Base-by-base conservation (phyloP, 2,888 invertebrate genomes). In the Alentia gelatinosa region DNA sequence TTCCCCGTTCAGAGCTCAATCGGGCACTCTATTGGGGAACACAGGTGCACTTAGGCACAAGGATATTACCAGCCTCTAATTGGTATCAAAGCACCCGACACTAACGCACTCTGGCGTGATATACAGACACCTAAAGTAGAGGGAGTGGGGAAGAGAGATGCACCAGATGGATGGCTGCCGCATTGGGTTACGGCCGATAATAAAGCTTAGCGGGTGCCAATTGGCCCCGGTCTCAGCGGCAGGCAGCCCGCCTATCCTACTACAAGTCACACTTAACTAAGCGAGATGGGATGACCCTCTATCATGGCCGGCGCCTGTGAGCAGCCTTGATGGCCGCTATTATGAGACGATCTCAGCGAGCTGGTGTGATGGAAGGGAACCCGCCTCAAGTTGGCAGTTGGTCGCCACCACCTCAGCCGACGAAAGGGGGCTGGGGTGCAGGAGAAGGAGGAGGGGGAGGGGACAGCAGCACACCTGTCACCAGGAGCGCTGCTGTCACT, bases 181-280 rank as follows among this genome's bases (percentile, higher is more conserved):
- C 68, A 68, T 68, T 68, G 33, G 68, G 68, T 68, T 68, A 68
- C 68, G 1, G 68, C 3, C 30, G 4, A 68, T 30, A 68, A 68
- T 68, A 68, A 68, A 68, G 68, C 3, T 30, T 26, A 26, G 5
- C 30, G n/a, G 12, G 30, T 26, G 33, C 12, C 26, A 30, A 30
- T 30, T n/a, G n/a, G n/a, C n/a, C n/a, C n/a, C n/a, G n/a, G n/a
- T n/a, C n/a, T n/a, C 68, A 12, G 68, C 68, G 26, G 68, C 4
- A 26, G 30, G 33, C 68, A 68, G 30, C 68, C 12, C 68, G n/a
- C 68, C n/a, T 30, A 26, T 68, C 68, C 83, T 35, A 23, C 37
- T 0, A 39, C n/a, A 23, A 40, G 83, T 40, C 83, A 83, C 83
- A 23, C 83, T 83, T 83, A 83, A 83, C 37, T 83, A 40, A 83